Evolutionary conservation across 2,888 invertebrate species (phyloP), one percentile per base, ranked within the genome.

Genomic region (Cyrtodaria siliqua): DNA sequence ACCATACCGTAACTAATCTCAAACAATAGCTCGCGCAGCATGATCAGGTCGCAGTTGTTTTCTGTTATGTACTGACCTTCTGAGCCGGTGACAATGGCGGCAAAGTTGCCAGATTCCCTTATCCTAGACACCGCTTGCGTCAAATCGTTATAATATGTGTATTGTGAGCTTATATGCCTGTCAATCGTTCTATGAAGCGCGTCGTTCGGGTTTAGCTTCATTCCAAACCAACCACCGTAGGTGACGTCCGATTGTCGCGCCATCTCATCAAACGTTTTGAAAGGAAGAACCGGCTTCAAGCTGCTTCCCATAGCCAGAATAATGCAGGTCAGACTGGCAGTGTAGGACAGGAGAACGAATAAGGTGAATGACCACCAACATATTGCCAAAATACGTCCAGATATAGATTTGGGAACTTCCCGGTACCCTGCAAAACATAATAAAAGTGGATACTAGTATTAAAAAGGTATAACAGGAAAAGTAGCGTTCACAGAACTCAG

Each of bases 151-250:
- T 75, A 75, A 18, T 70, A 38, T 1, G 70, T 55, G 29, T 70
- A 61, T 29, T 40, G 52, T 12, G 75, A 75, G 14, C 23, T 33
- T 3, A 75, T 61, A 42, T 49, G 59, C 29, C 70, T 64, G 23
- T 66, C 53, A 60, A 75, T 64, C 14, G 40, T 42, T 20, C 47
- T 24, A 44, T 75, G 75, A 2, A 75, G 33, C 6, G 59, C 14
- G 12, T 75, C 75, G 40, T 69, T 60, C 14, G 53, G 49, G 29
- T 75, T 70, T 4, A 75, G 55, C 12, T 18, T 20, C 68, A 75
- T 69, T 18, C 59, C 69, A 24, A 61, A 66, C 75, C 75, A 75
- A 44, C 75, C 75, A 20, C 75, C 75, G 56, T 75, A 75, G 6
- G 40, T 40, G 1, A 70, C 42, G 29, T 66, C 60, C 12, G 75